Evolutionary conservation across 1,140 invertebrate genomes (phyloP), one percentile per base, ranked within the genome.

Genomic region (Telenomus remus): DNA sequence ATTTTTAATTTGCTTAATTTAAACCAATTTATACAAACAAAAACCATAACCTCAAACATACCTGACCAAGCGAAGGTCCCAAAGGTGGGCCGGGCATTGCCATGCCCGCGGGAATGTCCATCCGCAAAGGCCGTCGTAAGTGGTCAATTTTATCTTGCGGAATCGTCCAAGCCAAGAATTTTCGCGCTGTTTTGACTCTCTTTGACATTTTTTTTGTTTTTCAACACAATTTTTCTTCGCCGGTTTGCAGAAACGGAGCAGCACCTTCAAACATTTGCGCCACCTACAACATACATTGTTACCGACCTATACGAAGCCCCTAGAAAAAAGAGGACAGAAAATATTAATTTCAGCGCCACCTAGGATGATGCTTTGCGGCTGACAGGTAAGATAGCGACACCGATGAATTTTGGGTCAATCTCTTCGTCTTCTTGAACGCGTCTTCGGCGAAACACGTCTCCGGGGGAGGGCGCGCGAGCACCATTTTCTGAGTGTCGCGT

Each of bases 21-120:
- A 9, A 9, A 11, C 3, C 3, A 4, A 39, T 63, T 42, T 48
- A 42, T 27, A 37, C 2, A 8, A 42, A 1, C 14, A 14, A 49
- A 37, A 39, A 35, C 4, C 37, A 56, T 15, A 75, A 63, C 43
- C 79, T 87, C 79, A 27, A 6, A 27, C 37, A 4, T 39, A 97
- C 96, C 92, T 97, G 95, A 63, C 96, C 96, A 56, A 98, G 90
- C 91, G 94, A 93, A 33, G 96, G 94, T 13, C 96, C 96, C n/a
- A 98, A 87, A 44, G 96, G 96, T 14, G 96, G 96, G 15, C 94
- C 94, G 16, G 96, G 91, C 34, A 91, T 90, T 48, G 96, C 96
- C 91, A 95, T 91, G 63, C 95, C 95, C 12, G 96, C 95, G 7
- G 94, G 95, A 83, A 98, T 95, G 88, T 93, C 91, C 4, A 93